Evolutionary conservation across 2,888 invertebrate genomes (phyloP).

Genomic region (Drosophila meridionalis): DNA sequence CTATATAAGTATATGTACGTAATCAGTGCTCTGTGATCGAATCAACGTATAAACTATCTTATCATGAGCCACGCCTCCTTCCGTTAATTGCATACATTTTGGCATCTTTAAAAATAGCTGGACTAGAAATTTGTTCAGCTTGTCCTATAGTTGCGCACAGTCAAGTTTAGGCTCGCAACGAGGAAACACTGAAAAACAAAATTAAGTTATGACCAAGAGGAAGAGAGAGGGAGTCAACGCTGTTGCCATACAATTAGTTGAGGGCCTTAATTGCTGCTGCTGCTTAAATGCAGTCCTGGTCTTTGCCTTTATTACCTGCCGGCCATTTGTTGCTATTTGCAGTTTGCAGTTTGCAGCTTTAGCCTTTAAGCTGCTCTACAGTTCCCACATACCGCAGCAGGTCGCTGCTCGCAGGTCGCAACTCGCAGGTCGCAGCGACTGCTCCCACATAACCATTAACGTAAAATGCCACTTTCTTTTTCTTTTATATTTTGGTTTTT

Average conservation of each 20-base stretch:
- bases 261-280: slow-evolving; percentile 58
- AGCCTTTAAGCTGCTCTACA: slow-evolving; percentile 49
- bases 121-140: not conserved
- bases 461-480: slow-evolving; percentile 64
- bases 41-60: too few species aligned
- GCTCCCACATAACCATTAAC: slow-evolving; percentile 72
- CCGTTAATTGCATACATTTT: not conserved
- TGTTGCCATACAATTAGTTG: slow-evolving; percentile 53
- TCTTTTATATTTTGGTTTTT: slow-evolving; percentile 18
- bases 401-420: slow-evolving; percentile 6
- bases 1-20: too few species aligned
- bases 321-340: slow-evolving; percentile 56
- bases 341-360: slow-evolving; percentile 37
- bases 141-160: too few species aligned
- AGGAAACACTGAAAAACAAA: not conserved
- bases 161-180: not conserved
- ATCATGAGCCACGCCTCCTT: too few species aligned
- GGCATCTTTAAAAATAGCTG: not conserved
- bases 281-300: slow-evolving; percentile 51
- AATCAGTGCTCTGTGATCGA: too few species aligned
- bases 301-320: slow-evolving; percentile 36
- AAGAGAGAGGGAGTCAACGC: slow-evolving; percentile 15
- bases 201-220: slow-evolving; percentile 32
- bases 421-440: slow-evolving; percentile 9
- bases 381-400: not conserved